Evolutionary conservation across 2,888 invertebrate species (phyloP).

Genomic region (Agelastica alni): DNA sequence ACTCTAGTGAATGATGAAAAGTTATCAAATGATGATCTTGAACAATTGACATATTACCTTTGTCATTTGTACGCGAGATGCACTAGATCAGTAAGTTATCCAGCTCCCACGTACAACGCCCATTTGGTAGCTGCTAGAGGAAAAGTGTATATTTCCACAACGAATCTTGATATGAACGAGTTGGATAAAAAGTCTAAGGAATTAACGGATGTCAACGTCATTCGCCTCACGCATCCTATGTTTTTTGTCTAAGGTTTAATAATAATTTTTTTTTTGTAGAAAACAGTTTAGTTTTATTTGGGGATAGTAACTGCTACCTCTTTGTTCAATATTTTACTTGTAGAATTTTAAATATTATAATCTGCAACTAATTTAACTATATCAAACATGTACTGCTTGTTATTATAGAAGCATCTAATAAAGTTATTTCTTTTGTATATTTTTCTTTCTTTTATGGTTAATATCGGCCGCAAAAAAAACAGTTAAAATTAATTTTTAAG

Average conservation of each 20-base stretch:
- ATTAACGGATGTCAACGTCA: constrained; percentile 60
- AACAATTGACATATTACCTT: constrained; percentile 78
- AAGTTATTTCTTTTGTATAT: too few species aligned
- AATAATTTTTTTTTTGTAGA: too few species aligned
- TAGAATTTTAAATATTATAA: too few species aligned
- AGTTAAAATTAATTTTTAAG: too few species aligned
- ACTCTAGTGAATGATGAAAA: constrained; percentile 79
- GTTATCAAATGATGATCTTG: constrained; percentile 74
- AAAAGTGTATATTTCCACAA: constrained; percentile 56
- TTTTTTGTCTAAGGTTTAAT: constrained; percentile 65
- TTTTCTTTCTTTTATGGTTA: too few species aligned
- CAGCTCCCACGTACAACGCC: constrained; percentile 86
- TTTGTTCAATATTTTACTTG: too few species aligned
- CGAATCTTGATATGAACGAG: constrained; percentile 55
- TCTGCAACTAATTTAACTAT: too few species aligned
- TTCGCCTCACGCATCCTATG: constrained; percentile 66
- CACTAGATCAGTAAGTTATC: constrained; percentile 81
- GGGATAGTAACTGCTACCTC: too few species aligned
- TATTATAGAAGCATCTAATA: too few species aligned
- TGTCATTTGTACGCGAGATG: constrained; percentile 88
- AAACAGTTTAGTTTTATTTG: too few species aligned
- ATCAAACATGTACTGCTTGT: too few species aligned
- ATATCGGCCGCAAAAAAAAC: too few species aligned
- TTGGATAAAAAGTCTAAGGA: constrained; percentile 59
- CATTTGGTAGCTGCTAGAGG: constrained; percentile 82